Conservation (phyloP, 2,797 vertebrate species). For the Aselliscus stoliczkanus region DNA sequence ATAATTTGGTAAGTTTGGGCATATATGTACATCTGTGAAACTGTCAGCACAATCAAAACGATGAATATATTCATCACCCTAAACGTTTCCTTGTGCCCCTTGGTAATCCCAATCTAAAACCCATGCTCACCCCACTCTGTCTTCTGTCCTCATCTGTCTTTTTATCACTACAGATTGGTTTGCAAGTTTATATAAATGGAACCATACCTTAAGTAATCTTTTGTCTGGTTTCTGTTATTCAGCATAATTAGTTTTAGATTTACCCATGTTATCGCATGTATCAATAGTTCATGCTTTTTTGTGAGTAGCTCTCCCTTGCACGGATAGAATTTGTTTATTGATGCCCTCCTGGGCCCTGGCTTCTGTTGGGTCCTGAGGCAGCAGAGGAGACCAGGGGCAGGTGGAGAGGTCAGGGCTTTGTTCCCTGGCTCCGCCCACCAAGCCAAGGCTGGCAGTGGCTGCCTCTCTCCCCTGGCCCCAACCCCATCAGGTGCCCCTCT, state of each 20-base stretch:
- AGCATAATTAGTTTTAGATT: slow-evolving; percentile 49
- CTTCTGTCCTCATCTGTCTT: not conserved
- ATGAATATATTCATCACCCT: not conserved
- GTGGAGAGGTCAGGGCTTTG: rapidly evolving
- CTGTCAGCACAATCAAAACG: not conserved
- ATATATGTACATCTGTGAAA: not conserved
- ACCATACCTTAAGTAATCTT: not conserved
- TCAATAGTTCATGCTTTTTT: not conserved
- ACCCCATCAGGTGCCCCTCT: not conserved
- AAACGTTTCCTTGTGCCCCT: not conserved
- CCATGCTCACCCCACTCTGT: not conserved
- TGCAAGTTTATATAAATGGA: slow-evolving; percentile 29
- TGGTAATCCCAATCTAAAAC: not conserved
- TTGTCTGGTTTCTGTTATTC: slow-evolving; percentile 21
- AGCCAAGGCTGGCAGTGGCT: not conserved
- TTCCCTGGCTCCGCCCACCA: rapidly evolving
- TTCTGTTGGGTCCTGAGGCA: not conserved
- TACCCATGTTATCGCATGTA: not conserved
- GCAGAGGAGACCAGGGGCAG: not conserved
- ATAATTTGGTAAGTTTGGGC: not conserved
- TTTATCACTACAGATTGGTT: not conserved
- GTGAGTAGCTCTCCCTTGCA: not conserved
- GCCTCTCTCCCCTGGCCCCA: rapidly evolving
- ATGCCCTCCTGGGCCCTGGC: not conserved
- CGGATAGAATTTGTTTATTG: not conserved